Conservation (phyloP, 2,113 vertebrate species). For the Corythoichthys intestinalis region DNA sequence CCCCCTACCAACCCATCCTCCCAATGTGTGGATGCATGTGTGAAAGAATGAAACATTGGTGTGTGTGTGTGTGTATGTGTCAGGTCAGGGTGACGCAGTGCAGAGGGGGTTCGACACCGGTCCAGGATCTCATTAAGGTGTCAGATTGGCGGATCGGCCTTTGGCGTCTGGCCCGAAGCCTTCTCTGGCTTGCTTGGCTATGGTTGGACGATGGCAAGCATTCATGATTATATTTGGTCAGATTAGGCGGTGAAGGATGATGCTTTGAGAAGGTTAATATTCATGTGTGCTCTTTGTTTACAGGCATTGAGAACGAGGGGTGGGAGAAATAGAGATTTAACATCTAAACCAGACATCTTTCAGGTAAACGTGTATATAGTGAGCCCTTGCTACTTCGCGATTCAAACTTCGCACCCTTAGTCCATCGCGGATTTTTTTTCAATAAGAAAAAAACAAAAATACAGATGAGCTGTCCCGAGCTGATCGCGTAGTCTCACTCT, state of each 20-base stretch:
- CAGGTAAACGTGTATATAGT: too few relatives aligned
- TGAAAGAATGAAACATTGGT: slow-evolving; percentile 34
- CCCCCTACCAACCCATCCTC: not conserved
- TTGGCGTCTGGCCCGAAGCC: slow-evolving; percentile 81
- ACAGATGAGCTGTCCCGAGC: too few relatives aligned
- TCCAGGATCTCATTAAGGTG: slow-evolving; percentile 92
- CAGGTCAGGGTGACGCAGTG: slow-evolving; percentile 53
- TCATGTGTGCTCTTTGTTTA: slow-evolving; percentile 54
- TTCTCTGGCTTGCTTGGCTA: slow-evolving; percentile 43
- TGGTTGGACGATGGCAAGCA: slow-evolving; percentile 14
- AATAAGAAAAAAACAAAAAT: too few relatives aligned
- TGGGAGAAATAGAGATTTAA: not conserved
- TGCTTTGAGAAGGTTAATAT: slow-evolving; percentile 27
- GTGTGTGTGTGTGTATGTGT: slow-evolving; percentile 20
- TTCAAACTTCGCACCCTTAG: too few relatives aligned
- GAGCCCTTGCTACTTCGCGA: too few relatives aligned
- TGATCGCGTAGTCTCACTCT: too few relatives aligned
- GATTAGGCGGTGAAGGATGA: slow-evolving; percentile 51
- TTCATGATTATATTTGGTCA: slow-evolving; percentile 66
- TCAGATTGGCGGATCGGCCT: slow-evolving; percentile 83
- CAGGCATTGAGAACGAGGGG: slow-evolving; percentile 25
- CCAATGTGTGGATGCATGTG: slow-evolving; percentile 37
- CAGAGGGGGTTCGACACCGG: slow-evolving; percentile 76
- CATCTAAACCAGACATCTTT: too few relatives aligned
- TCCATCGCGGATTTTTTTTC: too few relatives aligned